These are phyloP conservation scores for Arrhopalites spinosus DNA, from an alignment of 2,888 invertebrate species.

Conservation along the genomic window DNA sequence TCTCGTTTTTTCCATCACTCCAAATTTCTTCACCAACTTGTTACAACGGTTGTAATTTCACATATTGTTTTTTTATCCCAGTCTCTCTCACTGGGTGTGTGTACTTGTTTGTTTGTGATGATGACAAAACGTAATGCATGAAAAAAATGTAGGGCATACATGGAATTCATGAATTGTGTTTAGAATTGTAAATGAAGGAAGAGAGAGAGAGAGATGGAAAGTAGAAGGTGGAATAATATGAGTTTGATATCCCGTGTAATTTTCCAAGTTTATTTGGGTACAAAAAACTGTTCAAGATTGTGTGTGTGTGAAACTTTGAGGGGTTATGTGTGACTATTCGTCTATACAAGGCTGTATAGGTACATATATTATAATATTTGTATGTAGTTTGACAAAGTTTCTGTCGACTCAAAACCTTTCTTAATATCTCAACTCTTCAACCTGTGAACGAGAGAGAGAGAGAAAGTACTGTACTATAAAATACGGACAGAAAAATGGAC, in stretches of 20 bases:
- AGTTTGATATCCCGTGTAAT: background rate
- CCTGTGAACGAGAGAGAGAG: background rate
- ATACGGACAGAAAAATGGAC: constrained; percentile 28
- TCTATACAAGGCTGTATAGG: background rate
- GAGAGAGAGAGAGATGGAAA: background rate
- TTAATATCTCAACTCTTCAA: constrained; percentile 8
- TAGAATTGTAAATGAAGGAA: background rate
- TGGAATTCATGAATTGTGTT: background rate
- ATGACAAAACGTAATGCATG: too few relatives aligned
- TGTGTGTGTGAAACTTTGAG: background rate
- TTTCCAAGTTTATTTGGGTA: background rate
- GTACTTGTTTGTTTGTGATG: too few relatives aligned
- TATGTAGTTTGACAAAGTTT: background rate
- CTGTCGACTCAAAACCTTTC: background rate
- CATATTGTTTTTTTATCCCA: too few relatives aligned
- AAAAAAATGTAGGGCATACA: background rate
- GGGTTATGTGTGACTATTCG: background rate
- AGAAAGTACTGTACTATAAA: constrained; percentile 17
- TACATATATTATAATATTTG: background rate
- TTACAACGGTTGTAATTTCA: too few relatives aligned
- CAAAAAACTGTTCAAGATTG: too few relatives aligned
- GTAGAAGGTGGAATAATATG: background rate
- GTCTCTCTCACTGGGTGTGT: too few relatives aligned
- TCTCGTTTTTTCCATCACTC: too few relatives aligned
- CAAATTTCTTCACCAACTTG: too few relatives aligned